A percentile compares a stretch with the other conserved stretches of the same genome.
Evolutionary conservation across 1,140 invertebrate genomes (phyloP).

Genomic region (Drosophila ohnishii): DNA sequence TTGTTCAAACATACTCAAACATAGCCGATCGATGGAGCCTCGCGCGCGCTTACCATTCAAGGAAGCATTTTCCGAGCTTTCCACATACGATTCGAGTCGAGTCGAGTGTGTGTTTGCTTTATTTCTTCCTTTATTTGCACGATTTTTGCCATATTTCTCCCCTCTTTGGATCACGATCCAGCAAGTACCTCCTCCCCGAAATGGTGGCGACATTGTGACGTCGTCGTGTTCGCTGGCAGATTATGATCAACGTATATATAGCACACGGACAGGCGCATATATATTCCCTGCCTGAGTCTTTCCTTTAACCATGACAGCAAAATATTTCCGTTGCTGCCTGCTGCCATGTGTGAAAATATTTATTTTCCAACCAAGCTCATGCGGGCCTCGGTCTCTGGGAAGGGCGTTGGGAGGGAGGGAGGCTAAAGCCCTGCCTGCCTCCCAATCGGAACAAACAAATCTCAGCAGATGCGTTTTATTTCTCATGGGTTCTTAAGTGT

Average conservation of each 20-base stretch:
- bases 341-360: constrained; percentile 71
- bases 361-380: constrained; percentile 41
- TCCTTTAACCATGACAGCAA: constrained; percentile 70
- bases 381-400: constrained; percentile 14
- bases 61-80: constrained; percentile 60
- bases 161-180: constrained; percentile 49
- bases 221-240: constrained; percentile 53
- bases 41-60: constrained; percentile 40
- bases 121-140: constrained; percentile 52
- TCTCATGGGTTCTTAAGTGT: constrained; percentile 26
- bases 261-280: constrained; percentile 10
- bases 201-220: constrained; percentile 61
- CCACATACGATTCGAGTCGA: constrained; percentile 31
- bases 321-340: constrained; percentile 56
- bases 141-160: constrained; percentile 64
- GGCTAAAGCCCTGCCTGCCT: constrained; percentile 5
- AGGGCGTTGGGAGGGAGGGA: background rate
- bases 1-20: constrained; percentile 76
- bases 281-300: constrained; percentile 40
- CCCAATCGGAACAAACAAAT: constrained; percentile 32
- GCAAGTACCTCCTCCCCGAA: constrained; percentile 32
- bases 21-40: constrained; percentile 27
- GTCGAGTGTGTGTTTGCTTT: constrained; percentile 38
- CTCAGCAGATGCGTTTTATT: constrained; percentile 33
- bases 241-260: constrained; percentile 49